A percentile compares a stretch with the other conserved stretches of the same genome.
phyloP scores from a whole-genome alignment of 2,113 vertebrate species.

The Crocuta crocuta region DNA sequence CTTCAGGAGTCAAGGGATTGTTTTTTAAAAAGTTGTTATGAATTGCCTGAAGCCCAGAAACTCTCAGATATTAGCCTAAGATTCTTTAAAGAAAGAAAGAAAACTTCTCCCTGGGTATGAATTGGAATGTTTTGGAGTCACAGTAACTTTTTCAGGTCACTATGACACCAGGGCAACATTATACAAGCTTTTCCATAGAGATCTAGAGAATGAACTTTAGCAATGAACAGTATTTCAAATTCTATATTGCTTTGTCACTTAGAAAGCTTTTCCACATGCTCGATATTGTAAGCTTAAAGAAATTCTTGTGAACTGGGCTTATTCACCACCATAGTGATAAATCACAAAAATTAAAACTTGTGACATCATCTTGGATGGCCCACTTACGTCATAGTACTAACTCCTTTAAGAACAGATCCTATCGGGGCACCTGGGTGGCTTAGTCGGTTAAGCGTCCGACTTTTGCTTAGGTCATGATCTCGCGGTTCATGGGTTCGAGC shows the following conservation, averaged over 20 bases:
- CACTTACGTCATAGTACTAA: neutral
- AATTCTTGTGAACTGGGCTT: conserved; percentile 2
- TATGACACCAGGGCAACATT: conserved; percentile 18
- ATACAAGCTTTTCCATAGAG: neutral
- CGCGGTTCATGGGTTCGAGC: too few species aligned
- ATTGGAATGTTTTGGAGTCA: conserved; percentile 31
- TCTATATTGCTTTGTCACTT: neutral
- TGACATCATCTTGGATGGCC: conserved; percentile 5
- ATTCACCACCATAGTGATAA: neutral
- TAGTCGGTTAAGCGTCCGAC: too few species aligned
- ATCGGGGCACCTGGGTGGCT: neutral
- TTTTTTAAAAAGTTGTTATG: neutral
- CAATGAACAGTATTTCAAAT: conserved; percentile 13
- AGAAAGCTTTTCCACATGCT: conserved; percentile 37
- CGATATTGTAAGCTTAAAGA: conserved; percentile 3
- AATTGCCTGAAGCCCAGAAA: conserved; percentile 30
- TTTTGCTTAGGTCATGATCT: too few species aligned
- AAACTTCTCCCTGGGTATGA: neutral
- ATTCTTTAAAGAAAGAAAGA: neutral
- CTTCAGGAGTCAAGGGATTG: neutral
- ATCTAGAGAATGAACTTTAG: neutral
- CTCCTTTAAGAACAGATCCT: neutral
- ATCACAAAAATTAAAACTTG: conserved; percentile 31
- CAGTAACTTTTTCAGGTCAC: neutral
- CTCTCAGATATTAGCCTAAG: neutral